A percentile compares a stretch with the other conserved stretches of the same genome.
These are phyloP conservation scores for Atta cephalotes DNA, from an alignment of 1,140 invertebrate genomes.

Conservation along the genomic window DNA sequence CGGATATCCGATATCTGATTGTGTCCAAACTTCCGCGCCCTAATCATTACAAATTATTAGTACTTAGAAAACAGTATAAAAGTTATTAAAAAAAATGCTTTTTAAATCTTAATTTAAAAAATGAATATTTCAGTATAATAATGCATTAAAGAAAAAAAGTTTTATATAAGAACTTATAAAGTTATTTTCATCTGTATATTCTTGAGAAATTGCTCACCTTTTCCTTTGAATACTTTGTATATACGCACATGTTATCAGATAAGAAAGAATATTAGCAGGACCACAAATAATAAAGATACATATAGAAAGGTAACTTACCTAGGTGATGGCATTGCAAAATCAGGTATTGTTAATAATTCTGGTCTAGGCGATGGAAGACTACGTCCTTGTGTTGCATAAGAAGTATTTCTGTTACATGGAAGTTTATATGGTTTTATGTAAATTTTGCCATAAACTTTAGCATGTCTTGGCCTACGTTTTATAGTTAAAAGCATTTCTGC, in stretches of 20 bases:
- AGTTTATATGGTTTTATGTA: slow-evolving; percentile 93
- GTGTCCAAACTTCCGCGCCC: no score
- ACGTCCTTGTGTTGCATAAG: slow-evolving; percentile 89
- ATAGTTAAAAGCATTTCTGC: slow-evolving; percentile 93
- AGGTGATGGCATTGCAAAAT: slow-evolving; percentile 88
- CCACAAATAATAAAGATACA: slow-evolving; percentile 12
- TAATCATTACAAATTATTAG: no score
- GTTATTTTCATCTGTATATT: no score
- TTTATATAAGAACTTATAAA: no score
- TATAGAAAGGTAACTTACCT: slow-evolving; percentile 83
- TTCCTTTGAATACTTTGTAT: no score
- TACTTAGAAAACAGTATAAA: no score
- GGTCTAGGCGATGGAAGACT: slow-evolving; percentile 89
- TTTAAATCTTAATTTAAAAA: no score
- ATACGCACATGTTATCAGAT: neutral
- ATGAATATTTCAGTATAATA: no score
- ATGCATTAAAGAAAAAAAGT: neutral
- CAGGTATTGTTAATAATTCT: slow-evolving; percentile 89
- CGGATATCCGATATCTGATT: no score
- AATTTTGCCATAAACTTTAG: slow-evolving; percentile 93
- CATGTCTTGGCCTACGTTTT: slow-evolving; percentile 94
- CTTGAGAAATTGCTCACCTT: no score
- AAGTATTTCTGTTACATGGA: slow-evolving; percentile 91
- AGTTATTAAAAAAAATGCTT: no score
- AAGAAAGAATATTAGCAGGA: neutral